Evolutionary conservation across 2,888 invertebrate species (phyloP).

Genomic region (Caenorhabditis afra): DNA sequence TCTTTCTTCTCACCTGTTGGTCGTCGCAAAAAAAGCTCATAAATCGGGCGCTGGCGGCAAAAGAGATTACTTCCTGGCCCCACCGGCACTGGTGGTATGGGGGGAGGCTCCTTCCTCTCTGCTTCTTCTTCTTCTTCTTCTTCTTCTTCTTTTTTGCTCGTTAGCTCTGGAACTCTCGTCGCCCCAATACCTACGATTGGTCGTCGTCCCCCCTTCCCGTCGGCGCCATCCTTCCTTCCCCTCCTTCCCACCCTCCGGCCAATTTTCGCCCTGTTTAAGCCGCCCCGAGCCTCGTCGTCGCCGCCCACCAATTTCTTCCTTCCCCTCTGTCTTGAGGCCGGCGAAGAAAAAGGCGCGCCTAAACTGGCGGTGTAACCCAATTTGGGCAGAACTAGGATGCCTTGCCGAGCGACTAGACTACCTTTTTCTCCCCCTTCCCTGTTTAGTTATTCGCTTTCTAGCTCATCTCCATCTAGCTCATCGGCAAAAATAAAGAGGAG

Average conservation of each 20-base stretch:
- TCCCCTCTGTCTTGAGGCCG: too few relatives aligned
- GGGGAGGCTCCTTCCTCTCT: not conserved
- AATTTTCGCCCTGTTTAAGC: too few relatives aligned
- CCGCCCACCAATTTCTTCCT: too few relatives aligned
- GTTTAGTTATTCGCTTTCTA: too few relatives aligned
- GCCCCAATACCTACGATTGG: too few relatives aligned
- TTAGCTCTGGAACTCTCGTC: too few relatives aligned
- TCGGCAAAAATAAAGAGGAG: not conserved
- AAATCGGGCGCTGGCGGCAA: conserved; percentile 19
- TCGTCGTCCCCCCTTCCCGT: too few relatives aligned
- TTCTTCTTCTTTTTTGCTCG: not conserved
- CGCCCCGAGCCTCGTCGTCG: too few relatives aligned
- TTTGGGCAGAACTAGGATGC: conserved; percentile 1
- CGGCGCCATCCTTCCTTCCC: too few relatives aligned
- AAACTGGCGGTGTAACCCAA: conserved; percentile 13
- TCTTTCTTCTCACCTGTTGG: conserved; percentile 36
- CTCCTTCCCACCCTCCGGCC: too few relatives aligned
- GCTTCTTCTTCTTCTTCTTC: not conserved
- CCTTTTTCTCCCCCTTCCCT: not conserved
- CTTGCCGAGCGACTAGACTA: not conserved
- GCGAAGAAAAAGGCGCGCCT: not conserved
- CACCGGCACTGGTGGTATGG: not conserved
- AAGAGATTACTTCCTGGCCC: conserved; percentile 13
- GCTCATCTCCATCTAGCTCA: not conserved
- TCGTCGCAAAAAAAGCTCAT: conserved; percentile 33